Evolutionary conservation across 2,888 invertebrate genomes (phyloP).

Genomic region (Andrena bucephala): DNA sequence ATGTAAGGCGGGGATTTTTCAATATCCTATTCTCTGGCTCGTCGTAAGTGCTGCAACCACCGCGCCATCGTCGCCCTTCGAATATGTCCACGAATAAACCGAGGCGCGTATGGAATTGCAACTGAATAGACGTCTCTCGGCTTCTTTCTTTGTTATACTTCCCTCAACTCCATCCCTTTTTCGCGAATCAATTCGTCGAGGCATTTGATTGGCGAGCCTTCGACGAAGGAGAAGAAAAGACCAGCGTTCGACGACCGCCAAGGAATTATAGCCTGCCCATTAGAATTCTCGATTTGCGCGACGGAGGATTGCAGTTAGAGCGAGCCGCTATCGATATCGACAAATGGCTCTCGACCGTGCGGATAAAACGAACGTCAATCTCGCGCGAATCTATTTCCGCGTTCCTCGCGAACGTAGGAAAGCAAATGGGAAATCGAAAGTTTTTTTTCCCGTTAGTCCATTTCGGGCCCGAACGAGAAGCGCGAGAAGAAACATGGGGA

Average conservation of each 20-base stretch:
- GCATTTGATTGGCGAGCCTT: background rate
- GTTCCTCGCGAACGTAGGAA: slow-evolving; percentile 15
- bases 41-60: slow-evolving; percentile 59
- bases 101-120: background rate
- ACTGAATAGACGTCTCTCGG: background rate
- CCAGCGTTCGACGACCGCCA: slow-evolving; percentile 7
- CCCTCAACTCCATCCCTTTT: background rate
- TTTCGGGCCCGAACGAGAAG: slow-evolving; percentile 12
- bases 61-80: slow-evolving; percentile 49
- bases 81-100: slow-evolving; percentile 48
- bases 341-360: slow-evolving; percentile 59
- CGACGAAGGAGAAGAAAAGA: background rate
- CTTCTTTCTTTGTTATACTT: background rate
- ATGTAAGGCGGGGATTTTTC: slow-evolving; percentile 77
- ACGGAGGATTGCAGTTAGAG: slow-evolving; percentile 59
- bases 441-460: slow-evolving; percentile 37
- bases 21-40: slow-evolving; percentile 76
- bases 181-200: background rate
- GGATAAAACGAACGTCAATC: slow-evolving; percentile 66
- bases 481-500: background rate
- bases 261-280: slow-evolving; percentile 53
- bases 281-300: slow-evolving; percentile 46
- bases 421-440: slow-evolving; percentile 46
- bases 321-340: slow-evolving; percentile 48
- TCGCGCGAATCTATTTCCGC: slow-evolving; percentile 59